Conservation (phyloP, 2,113 vertebrate species). For the Acrocephalus arundinaceus region DNA sequence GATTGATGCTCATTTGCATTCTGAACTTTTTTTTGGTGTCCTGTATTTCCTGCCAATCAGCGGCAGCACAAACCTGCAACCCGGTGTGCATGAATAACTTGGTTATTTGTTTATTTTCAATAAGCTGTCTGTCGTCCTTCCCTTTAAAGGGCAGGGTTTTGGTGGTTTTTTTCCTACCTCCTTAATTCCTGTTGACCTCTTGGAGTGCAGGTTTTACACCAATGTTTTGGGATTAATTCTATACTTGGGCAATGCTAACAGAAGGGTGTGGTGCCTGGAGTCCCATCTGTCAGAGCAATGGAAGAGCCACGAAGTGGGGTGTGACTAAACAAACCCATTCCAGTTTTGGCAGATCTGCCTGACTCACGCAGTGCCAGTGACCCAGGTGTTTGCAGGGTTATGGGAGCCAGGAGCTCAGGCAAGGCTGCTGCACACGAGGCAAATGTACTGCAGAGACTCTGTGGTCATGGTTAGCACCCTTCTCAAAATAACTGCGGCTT, state of each 20-base stretch:
- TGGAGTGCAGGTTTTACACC: neutral
- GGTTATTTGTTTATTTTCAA: neutral
- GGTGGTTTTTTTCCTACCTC: neutral
- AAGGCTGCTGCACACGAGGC: neutral
- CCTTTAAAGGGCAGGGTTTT: neutral
- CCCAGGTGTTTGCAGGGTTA: neutral
- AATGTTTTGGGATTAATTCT: neutral
- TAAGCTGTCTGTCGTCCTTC: neutral
- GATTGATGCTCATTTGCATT: neutral
- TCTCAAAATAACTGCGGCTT: neutral
- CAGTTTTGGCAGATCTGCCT: neutral
- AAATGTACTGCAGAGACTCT: neutral
- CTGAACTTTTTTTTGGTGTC: neutral
- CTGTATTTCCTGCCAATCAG: neutral
- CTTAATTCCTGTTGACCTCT: neutral
- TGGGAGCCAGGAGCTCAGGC: neutral
- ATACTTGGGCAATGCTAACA: neutral
- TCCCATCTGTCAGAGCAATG: neutral
- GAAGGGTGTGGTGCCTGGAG: neutral
- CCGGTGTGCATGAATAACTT: neutral
- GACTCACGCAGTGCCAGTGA: fast-evolving
- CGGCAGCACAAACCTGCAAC: neutral
- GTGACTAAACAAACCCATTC: neutral
- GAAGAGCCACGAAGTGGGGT: neutral
- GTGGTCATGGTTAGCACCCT: neutral